Base-by-base conservation (phyloP, 2,888 invertebrate species). In the Tenodera sinensis region DNA sequence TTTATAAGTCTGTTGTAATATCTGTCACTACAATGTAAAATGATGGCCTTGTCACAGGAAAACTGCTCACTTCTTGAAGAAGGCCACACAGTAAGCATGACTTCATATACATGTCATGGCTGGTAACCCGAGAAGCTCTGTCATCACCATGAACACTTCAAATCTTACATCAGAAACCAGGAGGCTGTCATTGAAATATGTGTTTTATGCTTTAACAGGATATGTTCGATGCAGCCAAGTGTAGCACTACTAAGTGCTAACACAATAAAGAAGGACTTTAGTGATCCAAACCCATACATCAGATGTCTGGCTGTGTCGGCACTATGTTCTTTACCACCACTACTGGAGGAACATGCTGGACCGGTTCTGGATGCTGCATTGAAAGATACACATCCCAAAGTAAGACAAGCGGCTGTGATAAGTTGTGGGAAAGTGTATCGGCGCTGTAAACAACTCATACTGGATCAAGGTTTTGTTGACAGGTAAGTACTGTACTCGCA, bases 221-320 rank as follows among this genome's bases (percentile, higher is more conserved):
- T 91, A 71, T 91, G 91, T 88, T 27, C 82, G 14, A 81, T 54
- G 28, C 88, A 90, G 85, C 91, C 90, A 27, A 90, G 91, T 81
- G 84, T 90, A 34, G 90, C 91, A 47, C 81, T 91, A 14, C 88
- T 91, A 34, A 90, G 89, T 83, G 90, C 89, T 3, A 91, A 91
- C 83, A 90, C 90, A n/a, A 88, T 91, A 15, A 82, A 90, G 8
- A 89, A 90, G 86, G 91, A 91, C 85, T 89, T 89, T 27, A 88
- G 85, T 54, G 91, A 91, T 89, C 91, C 90, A 9, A 91, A 91
- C 88, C 91, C 91, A 47, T 30, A 84, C 2, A 89, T 91, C 1
- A 91, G 91, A 85, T 89, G 90, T 90, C 47, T 91, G 34, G 90
- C 90, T 27, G 84, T 91, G 25, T 85, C 89, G 28, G 85, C 90